Percentiles rank a stretch among this genome's conserved stretches.
Conservation (phyloP, 2,113 vertebrate genomes). For the Caranx melampygus region DNA sequence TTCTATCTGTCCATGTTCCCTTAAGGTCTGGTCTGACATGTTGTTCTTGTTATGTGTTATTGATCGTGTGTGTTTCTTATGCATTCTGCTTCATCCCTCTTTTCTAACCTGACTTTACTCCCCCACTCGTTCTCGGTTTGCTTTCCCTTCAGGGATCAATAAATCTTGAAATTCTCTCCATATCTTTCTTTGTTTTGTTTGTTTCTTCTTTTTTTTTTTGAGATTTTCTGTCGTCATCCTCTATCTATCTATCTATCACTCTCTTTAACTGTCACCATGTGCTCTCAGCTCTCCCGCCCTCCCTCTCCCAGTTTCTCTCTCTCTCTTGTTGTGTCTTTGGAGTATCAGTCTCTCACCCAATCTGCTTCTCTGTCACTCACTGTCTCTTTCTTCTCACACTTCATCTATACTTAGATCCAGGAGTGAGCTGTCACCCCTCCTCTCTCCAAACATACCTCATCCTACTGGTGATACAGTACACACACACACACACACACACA, state of each 20-base stretch:
- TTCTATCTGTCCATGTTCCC: neutral
- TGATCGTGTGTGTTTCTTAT: neutral
- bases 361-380: constrained; percentile 57
- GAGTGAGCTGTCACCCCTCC: constrained; percentile 34
- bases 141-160: constrained; percentile 1
- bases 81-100: neutral
- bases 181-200: neutral
- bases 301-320: constrained; percentile 2
- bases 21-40: neutral
- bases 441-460: constrained; percentile 31
- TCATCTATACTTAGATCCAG: constrained; percentile 67
- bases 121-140: neutral
- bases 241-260: neutral
- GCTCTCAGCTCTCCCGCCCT: constrained; percentile 1
- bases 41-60: neutral
- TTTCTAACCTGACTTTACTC: neutral
- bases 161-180: neutral
- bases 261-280: neutral
- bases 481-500: constrained; percentile 20
- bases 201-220: neutral
- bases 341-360: constrained; percentile 45
- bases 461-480: neutral
- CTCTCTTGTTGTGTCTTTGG: constrained; percentile 14
- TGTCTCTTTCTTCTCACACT: constrained; percentile 51
- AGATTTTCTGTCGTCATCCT: neutral